A percentile compares a stretch with the other conserved stretches of the same genome.
Conservation (phyloP, 1,140 invertebrate species). For the Lanistes nyassanus region DNA sequence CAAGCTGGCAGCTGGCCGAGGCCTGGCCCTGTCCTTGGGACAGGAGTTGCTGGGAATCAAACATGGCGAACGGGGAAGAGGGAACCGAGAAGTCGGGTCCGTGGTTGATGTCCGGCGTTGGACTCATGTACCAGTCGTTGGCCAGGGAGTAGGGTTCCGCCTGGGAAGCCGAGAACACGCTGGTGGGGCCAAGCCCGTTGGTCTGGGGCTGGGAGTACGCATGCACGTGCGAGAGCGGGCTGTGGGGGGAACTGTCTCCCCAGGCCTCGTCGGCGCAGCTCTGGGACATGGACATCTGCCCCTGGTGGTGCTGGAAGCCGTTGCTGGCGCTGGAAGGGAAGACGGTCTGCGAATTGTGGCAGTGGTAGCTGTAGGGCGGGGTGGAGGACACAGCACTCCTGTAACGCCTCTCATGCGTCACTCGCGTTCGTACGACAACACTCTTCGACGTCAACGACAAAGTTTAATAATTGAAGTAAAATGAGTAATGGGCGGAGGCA, state of each 20-base stretch:
- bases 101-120: constrained; percentile 49
- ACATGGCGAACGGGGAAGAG: constrained; percentile 50
- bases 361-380: constrained; percentile 39
- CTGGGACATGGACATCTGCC: constrained; percentile 34
- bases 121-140: constrained; percentile 59
- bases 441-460: too few relatives aligned
- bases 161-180: constrained; percentile 51
- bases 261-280: neutral
- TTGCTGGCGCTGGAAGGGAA: constrained; percentile 29
- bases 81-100: constrained; percentile 45
- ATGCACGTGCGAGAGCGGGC: constrained; percentile 47
- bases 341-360: constrained; percentile 27
- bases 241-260: constrained; percentile 42
- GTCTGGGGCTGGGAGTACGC: constrained; percentile 35
- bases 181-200: constrained; percentile 47
- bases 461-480: too few relatives aligned
- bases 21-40: constrained; percentile 44
- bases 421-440: too few relatives aligned
- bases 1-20: constrained; percentile 57
- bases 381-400: constrained; percentile 33
- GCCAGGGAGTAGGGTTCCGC: constrained; percentile 42
- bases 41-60: constrained; percentile 54
- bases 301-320: constrained; percentile 35
- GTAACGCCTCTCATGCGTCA: too few relatives aligned
- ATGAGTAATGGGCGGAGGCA: too few relatives aligned